Base-by-base conservation (phyloP, 2,888 invertebrate species). In the Camponotus fellah region DNA sequence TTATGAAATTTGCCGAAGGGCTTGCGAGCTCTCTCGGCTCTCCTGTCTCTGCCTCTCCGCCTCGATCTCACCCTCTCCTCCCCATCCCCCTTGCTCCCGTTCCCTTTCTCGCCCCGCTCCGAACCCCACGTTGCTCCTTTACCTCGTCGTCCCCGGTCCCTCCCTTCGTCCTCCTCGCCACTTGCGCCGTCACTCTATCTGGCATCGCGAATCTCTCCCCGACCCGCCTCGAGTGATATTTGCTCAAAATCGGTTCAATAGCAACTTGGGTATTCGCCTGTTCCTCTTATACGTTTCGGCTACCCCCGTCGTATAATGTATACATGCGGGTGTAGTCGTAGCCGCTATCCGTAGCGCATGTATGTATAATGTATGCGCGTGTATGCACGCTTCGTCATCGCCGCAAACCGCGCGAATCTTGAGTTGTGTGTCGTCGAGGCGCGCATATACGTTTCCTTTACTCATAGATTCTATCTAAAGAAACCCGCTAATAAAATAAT, bases 1-100 rank as follows among this genome's bases (percentile, higher is more conserved):
- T 95, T 94, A 95, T 95, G 95, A 94, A 95, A 95, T 95, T 94
- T 95, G 94, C 95, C 95, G 93, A 95, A 95, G 95, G 95, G 95
- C 95, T 95, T 95, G 94, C 92, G 94, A 92, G 92, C 92, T 92
- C 92, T 91, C 91, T 92, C 91, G 91, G 86, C 90, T 91, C 90
- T 91, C 88, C 85, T 90, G 91, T 89, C 89, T 89, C 88, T 79
- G 76, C 85, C 85, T 86, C 88, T 82, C 87, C 82, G 84, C 71
- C 85, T 79, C 83, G 83, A 26, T 68, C 76, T 65, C 77, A 58
- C 58, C 79, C 40, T 34, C 32, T 26, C 53, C 64, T 6, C 65
- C 72, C 68, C 75, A 49, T 53, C 32, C 76, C n/a, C 60, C 85
- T 75, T 71, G 81, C 71, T 83, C 82, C 88, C 77, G 79, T 84